Evolutionary conservation across 2,113 vertebrate species (phyloP).

Genomic region (Strix uralensis): DNA sequence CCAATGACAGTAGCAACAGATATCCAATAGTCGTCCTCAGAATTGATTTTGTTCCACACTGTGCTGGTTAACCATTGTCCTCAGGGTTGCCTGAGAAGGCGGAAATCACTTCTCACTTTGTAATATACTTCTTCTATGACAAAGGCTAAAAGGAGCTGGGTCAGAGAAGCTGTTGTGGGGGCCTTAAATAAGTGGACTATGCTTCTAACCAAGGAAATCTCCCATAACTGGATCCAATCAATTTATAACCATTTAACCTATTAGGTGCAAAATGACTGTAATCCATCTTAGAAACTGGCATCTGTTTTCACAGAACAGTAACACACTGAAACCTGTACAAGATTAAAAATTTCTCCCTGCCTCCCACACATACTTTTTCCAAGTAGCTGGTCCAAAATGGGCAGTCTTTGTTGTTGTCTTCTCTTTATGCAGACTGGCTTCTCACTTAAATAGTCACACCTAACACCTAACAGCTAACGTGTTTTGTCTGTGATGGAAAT

Average conservation of each 20-base stretch:
- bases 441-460: neutral
- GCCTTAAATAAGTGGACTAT: neutral
- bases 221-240: neutral
- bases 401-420: neutral
- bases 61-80: neutral
- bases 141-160: neutral
- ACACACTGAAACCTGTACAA: neutral
- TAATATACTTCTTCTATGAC: neutral
- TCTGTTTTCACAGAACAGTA: neutral
- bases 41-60: constrained; percentile 19
- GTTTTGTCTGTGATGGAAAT: neutral
- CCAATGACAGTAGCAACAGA: constrained; percentile 4
- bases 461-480: neutral
- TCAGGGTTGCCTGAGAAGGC: neutral
- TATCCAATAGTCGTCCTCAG: neutral
- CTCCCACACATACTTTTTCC: neutral
- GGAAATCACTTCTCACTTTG: constrained; percentile 38
- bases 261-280: neutral
- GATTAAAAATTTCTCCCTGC: neutral
- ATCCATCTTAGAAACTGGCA: neutral
- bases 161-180: neutral
- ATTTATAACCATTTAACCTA: neutral
- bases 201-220: neutral
- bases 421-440: neutral
- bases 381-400: neutral